Conservation (phyloP, 2,888 invertebrate species). For the Eupsilia transversa region DNA sequence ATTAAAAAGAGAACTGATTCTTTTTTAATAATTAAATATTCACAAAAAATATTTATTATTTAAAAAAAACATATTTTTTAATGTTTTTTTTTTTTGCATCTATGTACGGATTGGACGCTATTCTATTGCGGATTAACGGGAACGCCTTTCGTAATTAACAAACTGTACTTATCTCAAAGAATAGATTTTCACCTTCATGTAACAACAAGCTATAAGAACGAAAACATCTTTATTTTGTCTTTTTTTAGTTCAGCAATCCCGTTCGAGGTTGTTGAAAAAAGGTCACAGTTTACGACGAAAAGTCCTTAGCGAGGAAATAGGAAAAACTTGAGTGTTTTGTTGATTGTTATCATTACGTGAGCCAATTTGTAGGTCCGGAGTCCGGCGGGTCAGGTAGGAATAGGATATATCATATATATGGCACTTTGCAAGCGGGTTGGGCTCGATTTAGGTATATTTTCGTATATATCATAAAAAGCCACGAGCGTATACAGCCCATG, state of each 20-base stretch:
- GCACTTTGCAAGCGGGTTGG: constrained; percentile 67
- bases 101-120: too few relatives aligned
- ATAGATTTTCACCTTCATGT: constrained; percentile 6
- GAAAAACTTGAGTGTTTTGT: constrained; percentile 56
- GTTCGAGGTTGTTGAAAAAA: constrained; percentile 38
- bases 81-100: too few relatives aligned
- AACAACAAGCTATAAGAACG: constrained; percentile 33
- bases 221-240: constrained; percentile 36
- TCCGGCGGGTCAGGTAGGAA: constrained; percentile 68
- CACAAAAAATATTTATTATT: too few relatives aligned
- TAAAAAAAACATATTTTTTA: too few relatives aligned
- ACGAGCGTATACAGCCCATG: constrained; percentile 52
- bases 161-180: background rate
- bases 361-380: constrained; percentile 59
- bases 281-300: constrained; percentile 49
- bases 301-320: constrained; percentile 51
- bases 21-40: too few relatives aligned
- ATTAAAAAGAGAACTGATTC: too few relatives aligned
- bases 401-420: constrained; percentile 61
- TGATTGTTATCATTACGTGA: constrained; percentile 64
- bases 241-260: constrained; percentile 23
- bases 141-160: too few relatives aligned
- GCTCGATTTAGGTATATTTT: constrained; percentile 63
- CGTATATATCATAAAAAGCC: constrained; percentile 57
- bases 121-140: too few relatives aligned